These are phyloP conservation scores for Drosophila limbata DNA, from an alignment of 2,888 invertebrate species.

Conservation along the genomic window DNA sequence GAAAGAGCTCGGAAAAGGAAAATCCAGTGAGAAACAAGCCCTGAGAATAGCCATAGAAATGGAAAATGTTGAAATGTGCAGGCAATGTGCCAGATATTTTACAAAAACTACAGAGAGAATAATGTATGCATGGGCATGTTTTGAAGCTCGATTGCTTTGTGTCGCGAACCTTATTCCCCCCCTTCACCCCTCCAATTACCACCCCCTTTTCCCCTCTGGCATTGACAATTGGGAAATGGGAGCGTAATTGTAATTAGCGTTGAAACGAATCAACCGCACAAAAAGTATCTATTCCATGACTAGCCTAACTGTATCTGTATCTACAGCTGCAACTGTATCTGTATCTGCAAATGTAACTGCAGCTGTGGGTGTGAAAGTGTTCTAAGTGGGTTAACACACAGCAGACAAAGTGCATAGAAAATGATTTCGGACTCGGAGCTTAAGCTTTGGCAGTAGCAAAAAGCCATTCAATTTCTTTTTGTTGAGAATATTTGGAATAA, in stretches of 20 bases:
- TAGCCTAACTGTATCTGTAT: neutral
- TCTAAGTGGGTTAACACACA: conserved; percentile 70
- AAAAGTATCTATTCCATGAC: conserved; percentile 47
- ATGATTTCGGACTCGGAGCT: neutral
- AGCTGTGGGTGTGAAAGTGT: conserved; percentile 51
- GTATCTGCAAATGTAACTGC: neutral
- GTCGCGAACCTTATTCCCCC: conserved; percentile 14
- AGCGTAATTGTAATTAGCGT: conserved; percentile 74
- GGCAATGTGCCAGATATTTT: conserved; percentile 51
- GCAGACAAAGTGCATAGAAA: conserved; percentile 51
- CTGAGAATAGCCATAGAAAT: conserved; percentile 20
- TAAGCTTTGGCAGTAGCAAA: neutral
- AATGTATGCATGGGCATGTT: conserved; percentile 77
- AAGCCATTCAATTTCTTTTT: neutral
- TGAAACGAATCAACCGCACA: conserved; percentile 52
- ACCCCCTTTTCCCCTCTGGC: neutral
- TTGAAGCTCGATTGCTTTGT: conserved; percentile 52
- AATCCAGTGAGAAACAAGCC: neutral
- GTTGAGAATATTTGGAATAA: neutral
- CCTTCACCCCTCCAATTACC: too few species aligned
- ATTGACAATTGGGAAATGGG: conserved; percentile 23
- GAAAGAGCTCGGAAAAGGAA: neutral
- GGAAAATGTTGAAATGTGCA: conserved; percentile 19
- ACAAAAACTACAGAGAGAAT: conserved; percentile 42
- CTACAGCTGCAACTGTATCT: neutral